Conservation (phyloP, 2,797 vertebrate genomes). For the Platyrinchus mystaceus region DNA sequence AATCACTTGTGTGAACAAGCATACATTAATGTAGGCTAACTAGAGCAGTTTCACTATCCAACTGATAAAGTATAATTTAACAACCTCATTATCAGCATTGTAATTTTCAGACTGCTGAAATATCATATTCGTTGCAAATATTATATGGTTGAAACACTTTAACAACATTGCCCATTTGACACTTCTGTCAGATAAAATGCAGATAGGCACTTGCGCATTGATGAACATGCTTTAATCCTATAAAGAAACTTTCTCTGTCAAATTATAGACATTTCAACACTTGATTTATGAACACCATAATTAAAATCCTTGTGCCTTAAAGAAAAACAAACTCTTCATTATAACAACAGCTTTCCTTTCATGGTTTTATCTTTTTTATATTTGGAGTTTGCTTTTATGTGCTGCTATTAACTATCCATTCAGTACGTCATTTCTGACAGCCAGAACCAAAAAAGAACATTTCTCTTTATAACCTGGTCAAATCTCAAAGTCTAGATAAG, state of each 20-base stretch:
- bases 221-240: conserved; percentile 29
- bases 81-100: conserved; percentile 71
- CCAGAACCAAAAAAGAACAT: background rate
- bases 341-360: conserved; percentile 10
- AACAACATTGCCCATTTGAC: conserved; percentile 59
- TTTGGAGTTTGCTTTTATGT: background rate
- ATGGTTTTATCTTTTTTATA: conserved; percentile 35
- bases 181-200: conserved; percentile 57
- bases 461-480: background rate
- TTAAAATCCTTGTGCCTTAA: conserved; percentile 38
- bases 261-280: conserved; percentile 35
- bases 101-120: conserved; percentile 75
- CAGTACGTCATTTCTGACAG: background rate
- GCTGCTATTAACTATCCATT: background rate
- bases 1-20: conserved; percentile 79
- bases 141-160: conserved; percentile 48
- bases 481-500: background rate
- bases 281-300: conserved; percentile 38
- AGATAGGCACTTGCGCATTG: conserved; percentile 35
- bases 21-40: conserved; percentile 68
- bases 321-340: conserved; percentile 9
- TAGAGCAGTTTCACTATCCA: conserved; percentile 64
- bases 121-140: conserved; percentile 69
- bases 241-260: conserved; percentile 50
- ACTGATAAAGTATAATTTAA: conserved; percentile 77